These are phyloP conservation scores for Lycocorax pyrrhopterus DNA, from an alignment of 2,113 vertebrate species.

Conservation along the genomic window DNA sequence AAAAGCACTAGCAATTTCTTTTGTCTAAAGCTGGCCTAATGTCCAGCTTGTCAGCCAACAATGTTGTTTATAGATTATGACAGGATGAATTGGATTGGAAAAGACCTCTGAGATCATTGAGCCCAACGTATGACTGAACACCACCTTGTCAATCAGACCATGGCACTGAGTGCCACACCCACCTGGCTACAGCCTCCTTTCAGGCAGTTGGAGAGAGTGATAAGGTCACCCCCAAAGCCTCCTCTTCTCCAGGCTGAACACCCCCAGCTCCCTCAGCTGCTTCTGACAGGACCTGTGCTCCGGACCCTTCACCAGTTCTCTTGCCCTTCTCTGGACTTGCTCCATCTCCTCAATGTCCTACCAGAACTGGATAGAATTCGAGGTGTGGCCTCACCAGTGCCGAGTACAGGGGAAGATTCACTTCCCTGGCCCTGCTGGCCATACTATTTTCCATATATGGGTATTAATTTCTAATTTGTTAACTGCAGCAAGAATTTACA, in stretches of 20 bases:
- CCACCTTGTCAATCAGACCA: neutral
- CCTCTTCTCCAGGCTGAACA: neutral
- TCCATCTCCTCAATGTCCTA: neutral
- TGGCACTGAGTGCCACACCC: neutral
- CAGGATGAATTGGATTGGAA: neutral
- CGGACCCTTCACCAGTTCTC: neutral
- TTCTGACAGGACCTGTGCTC: neutral
- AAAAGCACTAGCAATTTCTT: neutral
- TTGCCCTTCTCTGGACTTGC: neutral
- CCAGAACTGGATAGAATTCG: neutral
- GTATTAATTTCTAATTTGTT: neutral
- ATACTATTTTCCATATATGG: neutral
- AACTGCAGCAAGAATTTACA: neutral
- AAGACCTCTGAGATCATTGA: neutral
- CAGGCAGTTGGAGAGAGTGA: too few relatives aligned
- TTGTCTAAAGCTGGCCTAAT: neutral
- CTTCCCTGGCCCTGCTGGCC: neutral
- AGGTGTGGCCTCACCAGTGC: neutral
- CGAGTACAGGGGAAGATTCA: neutral
- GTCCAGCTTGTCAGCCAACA: neutral
- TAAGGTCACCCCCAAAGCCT: neutral
- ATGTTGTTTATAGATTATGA: neutral
- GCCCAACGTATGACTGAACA: neutral
- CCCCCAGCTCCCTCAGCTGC: neutral
- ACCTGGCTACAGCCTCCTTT: accelerated